Evolutionary conservation across 2,888 invertebrate species (phyloP), one percentile per base, ranked within the genome.

Genomic region (Watsonalla binaria): DNA sequence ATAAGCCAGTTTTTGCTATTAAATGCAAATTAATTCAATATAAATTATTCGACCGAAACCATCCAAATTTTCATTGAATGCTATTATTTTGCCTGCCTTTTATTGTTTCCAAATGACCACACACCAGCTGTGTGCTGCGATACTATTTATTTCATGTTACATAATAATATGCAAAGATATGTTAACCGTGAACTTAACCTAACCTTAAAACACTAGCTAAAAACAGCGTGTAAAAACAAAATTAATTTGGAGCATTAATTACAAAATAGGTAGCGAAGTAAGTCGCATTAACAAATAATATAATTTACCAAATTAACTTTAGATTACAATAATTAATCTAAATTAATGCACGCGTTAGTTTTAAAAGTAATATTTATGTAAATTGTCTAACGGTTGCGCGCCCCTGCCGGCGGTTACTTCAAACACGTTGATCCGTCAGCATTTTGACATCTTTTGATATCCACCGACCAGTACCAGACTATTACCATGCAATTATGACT

Each of bases 371-470:
- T 85, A 80, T 82, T 65, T 80, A 87, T 85, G 85, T 77, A 81
- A 86, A 85, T 86, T 67, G 56, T 47, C 59, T 55, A 56, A 62
- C 59, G 74, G 79, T 80, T 80, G 77, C 54, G 62, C 70, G 54
- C 80, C 82, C 78, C 85, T 83, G 85, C 62, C 73, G 79, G 85
- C 86, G 86, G 76, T 59, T 56, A 63, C 70, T 68, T 78, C 86
- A 84, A 85, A 84, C 74, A 60, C 51, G 54, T 65, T 69, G 73
- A 76, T 77, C 84, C 80, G 84, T 86, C 86, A 86, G 80, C 77
- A 74, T 81, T 84, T 83, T 86, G 86, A 88, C 86, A 82, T 86
- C 86, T 78, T 88, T 89, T 88, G 84, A 88, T 85, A 77, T 82
- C 75, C 72, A 78, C 90, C 90, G 89, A 86, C 90, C 80, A 82